Evolutionary conservation across 2,113 vertebrate species (phyloP).

Genomic region (Psittacus erithacus): DNA sequence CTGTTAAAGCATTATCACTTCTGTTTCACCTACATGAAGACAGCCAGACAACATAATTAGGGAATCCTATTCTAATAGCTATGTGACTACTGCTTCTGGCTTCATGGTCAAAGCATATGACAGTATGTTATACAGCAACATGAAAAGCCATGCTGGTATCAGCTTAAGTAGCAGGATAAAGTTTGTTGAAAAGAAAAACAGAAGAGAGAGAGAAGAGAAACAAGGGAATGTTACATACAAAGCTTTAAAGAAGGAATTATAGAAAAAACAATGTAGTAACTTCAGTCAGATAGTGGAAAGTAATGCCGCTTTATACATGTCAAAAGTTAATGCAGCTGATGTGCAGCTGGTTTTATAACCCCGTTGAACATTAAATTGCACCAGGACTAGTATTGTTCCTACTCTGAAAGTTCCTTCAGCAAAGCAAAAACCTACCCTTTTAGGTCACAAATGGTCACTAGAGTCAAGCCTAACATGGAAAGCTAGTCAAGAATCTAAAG

Average conservation of each 20-base stretch:
- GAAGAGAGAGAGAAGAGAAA: background rate
- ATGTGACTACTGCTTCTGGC: background rate
- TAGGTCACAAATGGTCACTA: background rate
- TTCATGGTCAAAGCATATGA: background rate
- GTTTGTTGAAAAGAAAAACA: background rate
- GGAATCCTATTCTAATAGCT: background rate
- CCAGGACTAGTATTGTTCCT: background rate
- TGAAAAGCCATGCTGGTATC: background rate
- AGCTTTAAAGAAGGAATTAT: background rate
- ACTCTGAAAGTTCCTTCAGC: background rate
- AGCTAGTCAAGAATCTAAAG: background rate
- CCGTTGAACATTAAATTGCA: background rate
- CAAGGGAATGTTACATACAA: background rate
- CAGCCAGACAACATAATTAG: background rate
- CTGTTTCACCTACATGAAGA: background rate
- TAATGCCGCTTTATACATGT: background rate
- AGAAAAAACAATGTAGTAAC: background rate
- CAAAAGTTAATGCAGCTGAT: background rate
- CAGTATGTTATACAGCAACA: background rate
- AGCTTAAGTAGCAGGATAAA: background rate
- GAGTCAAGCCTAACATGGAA: background rate
- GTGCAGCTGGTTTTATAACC: background rate
- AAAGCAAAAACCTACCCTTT: background rate
- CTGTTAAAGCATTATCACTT: background rate
- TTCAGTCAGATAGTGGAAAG: background rate